Base-by-base conservation (phyloP, 2,888 invertebrate species). In the Acleris holmiana region DNA sequence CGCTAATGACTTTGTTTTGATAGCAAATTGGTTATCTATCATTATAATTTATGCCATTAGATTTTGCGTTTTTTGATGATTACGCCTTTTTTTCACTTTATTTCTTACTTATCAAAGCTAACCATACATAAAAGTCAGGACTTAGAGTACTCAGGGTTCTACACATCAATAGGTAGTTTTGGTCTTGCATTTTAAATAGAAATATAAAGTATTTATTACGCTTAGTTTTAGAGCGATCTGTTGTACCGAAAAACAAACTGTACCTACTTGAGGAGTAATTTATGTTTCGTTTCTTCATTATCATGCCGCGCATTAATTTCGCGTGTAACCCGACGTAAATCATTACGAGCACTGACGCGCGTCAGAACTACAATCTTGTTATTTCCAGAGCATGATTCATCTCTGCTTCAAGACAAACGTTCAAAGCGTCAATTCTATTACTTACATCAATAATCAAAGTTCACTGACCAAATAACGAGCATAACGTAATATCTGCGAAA, bases 391-490 rank as follows among this genome's bases (percentile, higher is more conserved):
- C 25, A 40, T 66, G 66, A 66, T 66, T 61, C 66, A 66, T 49
- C 56, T 73, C 72, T 73, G 70, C 73, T 74, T 74, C 71, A 71
- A 77, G 73, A 79, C 75, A 80, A 79, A 76, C 76, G 73, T 77
- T 71, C 74, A 78, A 69, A 73, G 72, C 50, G 62, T 67, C 57
- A 55, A 63, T 59, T 66, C 50, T 61, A 67, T 56, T 61, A 63
- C 51, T 47, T 73, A 48, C 46, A 61, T 49, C 61, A 56, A 48
- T 67, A 60, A 47, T 72, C 61, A 68, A 72, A 73, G 84, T 83
- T 85, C 84, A 81, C 70, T 79, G 82, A 77, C 80, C 82, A 80
- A 76, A 67, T 77, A 81, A 79, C 69, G 72, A 73, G 72, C 54
- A 53, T 68, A 51, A 61, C 66, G 60, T 68, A 67, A 69, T 70